Evolutionary conservation across 2,113 vertebrate genomes (phyloP), one percentile per base, ranked within the genome.

Genomic region (Pterophyllum scalare): DNA sequence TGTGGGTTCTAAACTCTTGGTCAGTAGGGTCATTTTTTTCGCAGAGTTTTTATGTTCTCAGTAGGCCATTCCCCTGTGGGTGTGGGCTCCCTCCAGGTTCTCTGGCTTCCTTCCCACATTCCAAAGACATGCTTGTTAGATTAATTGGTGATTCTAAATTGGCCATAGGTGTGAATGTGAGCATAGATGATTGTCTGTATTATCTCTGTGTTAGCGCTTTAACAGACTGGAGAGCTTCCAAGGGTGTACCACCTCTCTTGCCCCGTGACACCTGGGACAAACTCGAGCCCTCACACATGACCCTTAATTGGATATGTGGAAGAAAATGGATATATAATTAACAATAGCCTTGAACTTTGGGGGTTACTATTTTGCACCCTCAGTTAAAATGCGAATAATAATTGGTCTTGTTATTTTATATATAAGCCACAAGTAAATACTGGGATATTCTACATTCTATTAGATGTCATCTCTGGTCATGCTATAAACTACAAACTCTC

Each of bases 101-200:
- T 28, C 40, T 70, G 64, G 40, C 64, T 70, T 70, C 5, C 64
- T 70, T 70, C 64, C 64, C 64, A 70, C 64, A 14, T 49, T 15
- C 40, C 43, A 40, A 22, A 49, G 64, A 12, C 40, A 49, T 70
- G 40, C 64, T 49, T 70, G 46, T 28, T 70, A 24, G 40, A 24
- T 70, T 70, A 70, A 70, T 12, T 70, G 64, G 64, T 70, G 40
- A 49, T 49, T 70, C 64, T 70, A 49, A 70, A 70, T 49, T 70
- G 40, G 9, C 64, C 22, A 19, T 49, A 70, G 40, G 64, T 49
- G 64, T 70, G 40, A 70, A 70, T 70, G 64, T 7, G 64, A 49
- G 40, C 64, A 49, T 70, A 22, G 9, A 26, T 19, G 24, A 2
- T 49, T 46, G 40, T 49, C 64, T 28, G 64, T 70, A 70, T 49